Conservation (phyloP, 2,113 vertebrate genomes). For the Corvus moneduloides region DNA sequence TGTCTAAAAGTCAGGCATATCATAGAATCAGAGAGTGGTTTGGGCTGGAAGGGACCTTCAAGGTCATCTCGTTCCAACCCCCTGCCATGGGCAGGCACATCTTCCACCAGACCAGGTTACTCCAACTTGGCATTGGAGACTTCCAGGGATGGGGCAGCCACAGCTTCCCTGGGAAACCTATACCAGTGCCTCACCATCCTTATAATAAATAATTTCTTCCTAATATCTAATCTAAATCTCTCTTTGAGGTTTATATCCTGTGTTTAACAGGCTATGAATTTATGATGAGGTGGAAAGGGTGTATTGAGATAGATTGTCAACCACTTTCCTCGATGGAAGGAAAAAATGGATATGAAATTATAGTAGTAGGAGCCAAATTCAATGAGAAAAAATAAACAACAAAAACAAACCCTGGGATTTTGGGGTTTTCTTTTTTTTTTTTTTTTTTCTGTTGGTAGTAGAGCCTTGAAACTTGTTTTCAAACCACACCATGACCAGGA, state of each 20-base stretch:
- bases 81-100: neutral
- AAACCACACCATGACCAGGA: neutral
- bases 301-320: neutral
- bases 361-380: neutral
- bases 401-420: rapidly evolving
- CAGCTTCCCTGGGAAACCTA: neutral
- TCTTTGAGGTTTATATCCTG: neutral
- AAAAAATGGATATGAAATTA: neutral
- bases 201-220: neutral
- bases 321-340: neutral
- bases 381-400: neutral
- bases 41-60: neutral
- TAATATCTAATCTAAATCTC: neutral
- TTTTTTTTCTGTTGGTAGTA: neutral
- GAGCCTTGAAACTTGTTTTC: neutral
- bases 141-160: neutral
- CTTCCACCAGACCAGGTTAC: neutral
- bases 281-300: neutral
- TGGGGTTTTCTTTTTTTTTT: rapidly evolving
- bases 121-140: neutral
- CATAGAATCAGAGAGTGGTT: neutral
- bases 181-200: neutral
- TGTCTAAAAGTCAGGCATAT: neutral
- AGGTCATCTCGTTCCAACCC: neutral
- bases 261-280: neutral